Evolutionary conservation across 2,888 invertebrate genomes (phyloP).

Genomic region (Tethea ocularis): DNA sequence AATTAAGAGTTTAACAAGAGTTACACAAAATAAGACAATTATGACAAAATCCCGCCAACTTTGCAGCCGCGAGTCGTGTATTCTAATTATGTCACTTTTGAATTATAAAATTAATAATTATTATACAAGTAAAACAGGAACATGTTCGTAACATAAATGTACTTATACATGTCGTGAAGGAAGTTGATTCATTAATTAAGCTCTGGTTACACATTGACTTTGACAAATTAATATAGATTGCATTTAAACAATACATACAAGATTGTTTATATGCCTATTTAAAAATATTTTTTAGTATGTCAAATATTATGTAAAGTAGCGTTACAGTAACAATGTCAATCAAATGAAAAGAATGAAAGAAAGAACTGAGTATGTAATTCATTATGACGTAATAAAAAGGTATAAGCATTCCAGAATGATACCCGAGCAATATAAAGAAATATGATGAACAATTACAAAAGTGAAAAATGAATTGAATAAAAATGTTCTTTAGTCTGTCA

Average conservation of each 20-base stretch:
- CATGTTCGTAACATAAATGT: background rate
- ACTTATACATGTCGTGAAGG: background rate
- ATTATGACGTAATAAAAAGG: background rate
- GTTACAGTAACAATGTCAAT: background rate
- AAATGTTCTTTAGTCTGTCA: too few relatives aligned
- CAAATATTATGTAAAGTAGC: too few relatives aligned
- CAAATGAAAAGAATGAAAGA: background rate
- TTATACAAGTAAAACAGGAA: conserved; percentile 7
- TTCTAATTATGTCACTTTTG: conserved; percentile 31
- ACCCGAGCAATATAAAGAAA: background rate
- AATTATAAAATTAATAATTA: conserved; percentile 23
- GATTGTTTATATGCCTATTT: background rate
- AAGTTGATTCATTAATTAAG: conserved; percentile 2
- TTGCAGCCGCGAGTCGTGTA: conserved; percentile 23
- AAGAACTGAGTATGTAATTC: background rate
- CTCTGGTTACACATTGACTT: background rate
- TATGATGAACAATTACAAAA: too few relatives aligned
- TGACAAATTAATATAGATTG: background rate
- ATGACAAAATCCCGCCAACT: conserved; percentile 52
- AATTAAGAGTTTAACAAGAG: conserved; percentile 78
- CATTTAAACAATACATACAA: background rate
- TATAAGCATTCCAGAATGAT: background rate
- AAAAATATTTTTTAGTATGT: background rate
- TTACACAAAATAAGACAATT: conserved; percentile 61
- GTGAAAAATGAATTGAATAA: too few relatives aligned